Conservation (phyloP, 2,888 invertebrate genomes). For the Dasysyrphus tricinctus region DNA sequence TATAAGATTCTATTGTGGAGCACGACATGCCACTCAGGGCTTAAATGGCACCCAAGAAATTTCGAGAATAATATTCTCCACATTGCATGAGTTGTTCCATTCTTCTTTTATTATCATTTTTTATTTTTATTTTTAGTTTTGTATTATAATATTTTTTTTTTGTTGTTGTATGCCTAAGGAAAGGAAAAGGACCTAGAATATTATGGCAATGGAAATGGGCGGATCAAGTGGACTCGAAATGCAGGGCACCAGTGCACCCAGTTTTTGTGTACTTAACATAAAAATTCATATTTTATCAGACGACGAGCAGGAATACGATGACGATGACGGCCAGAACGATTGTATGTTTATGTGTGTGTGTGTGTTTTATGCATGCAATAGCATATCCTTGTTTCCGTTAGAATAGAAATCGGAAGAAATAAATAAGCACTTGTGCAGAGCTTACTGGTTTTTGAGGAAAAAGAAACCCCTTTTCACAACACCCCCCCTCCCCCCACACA, state of each 20-base stretch:
- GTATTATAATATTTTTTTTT: background rate
- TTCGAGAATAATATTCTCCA: conserved; percentile 53
- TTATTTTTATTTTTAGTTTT: background rate
- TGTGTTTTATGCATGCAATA: conserved; percentile 72
- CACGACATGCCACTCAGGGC: conserved; percentile 67
- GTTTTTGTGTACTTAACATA: conserved; percentile 63
- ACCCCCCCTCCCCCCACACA: background rate
- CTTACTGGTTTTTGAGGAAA: conserved; percentile 22
- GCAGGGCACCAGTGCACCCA: conserved; percentile 48
- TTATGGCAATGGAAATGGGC: conserved; percentile 12
- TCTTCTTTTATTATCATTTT: background rate
- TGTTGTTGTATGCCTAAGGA: conserved; percentile 7
- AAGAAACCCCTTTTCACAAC: background rate
- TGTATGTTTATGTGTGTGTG: background rate
- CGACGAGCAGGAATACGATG: background rate
- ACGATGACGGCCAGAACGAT: conserved; percentile 23
- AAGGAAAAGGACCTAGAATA: conserved; percentile 24
- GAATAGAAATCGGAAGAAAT: conserved; percentile 73
- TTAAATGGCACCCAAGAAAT: conserved; percentile 62
- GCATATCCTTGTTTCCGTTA: conserved; percentile 73
- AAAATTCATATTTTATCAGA: conserved; percentile 73
- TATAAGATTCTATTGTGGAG: conserved; percentile 34
- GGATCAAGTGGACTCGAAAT: conserved; percentile 59
- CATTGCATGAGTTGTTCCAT: conserved; percentile 50
- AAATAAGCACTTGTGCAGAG: conserved; percentile 69